Evolutionary conservation across 2,888 invertebrate genomes (phyloP), one percentile per base, ranked within the genome.

Genomic region (Pachliopta kotzebuea): DNA sequence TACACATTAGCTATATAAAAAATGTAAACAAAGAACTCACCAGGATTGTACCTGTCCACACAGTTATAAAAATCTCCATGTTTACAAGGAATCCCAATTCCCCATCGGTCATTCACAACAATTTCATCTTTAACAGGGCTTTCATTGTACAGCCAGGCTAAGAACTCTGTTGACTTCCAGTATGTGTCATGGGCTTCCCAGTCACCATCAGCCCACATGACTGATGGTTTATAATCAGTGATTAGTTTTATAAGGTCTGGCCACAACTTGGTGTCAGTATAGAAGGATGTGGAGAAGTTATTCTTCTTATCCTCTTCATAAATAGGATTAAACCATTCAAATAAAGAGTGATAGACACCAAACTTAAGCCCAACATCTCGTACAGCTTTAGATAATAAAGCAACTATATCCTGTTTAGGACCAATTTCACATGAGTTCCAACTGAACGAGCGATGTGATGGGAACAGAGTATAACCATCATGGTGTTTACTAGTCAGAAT

Each of bases 71-170:
- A 97, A 72, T 96, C 98, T 2, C 98, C 98, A 85, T 99, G 98
- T 69, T 95, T 92, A 69, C 98, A 98, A 4, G 94, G 86, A 4
- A 94, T 95, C 8, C 93, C 95, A 9, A 85, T 91, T 0, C 99
- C 98, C 98, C 98, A 99, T 71, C 99, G 93, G 84, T 99, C 99
- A 82, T 99, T 99, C 0, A 96, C 96, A 0, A 98, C 98, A 0
- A 99, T 94, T 4, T 94, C 95, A 71, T 98, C 94, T 75, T 95
- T 96, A 0, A 99, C 97, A 0, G 97, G 97, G 78, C 98, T 98
- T 0, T 97, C 95, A 76, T 97, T 98, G 76, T 97, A 98, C 18
- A 98, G 86, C 98, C 98, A 98, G 0, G 98, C 95, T 2, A 98
- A 87, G 75, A 98, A 96, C 63, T 96, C 95, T 54, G 94, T 95